Percentiles rank a stretch among this genome's conserved stretches.
Evolutionary conservation across 2,113 vertebrate species (phyloP).

Genomic region (Tachysurus vachellii): DNA sequence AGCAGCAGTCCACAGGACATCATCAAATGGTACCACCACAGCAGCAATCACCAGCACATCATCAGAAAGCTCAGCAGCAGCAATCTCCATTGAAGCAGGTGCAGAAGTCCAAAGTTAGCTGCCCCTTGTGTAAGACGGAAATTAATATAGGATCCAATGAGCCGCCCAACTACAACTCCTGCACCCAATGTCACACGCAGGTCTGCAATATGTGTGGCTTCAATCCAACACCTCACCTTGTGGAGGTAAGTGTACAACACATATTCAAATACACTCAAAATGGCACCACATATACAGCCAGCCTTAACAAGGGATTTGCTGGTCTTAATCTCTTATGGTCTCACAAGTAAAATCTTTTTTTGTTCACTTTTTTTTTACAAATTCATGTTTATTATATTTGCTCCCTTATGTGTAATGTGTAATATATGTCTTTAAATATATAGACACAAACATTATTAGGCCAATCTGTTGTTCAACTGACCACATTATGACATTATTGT

Average conservation of each 20-base stretch:
- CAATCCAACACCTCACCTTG: slow-evolving; percentile 93
- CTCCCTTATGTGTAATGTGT: background rate
- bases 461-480: background rate
- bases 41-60: slow-evolving; percentile 59
- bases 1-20: slow-evolving; percentile 57
- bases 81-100: slow-evolving; percentile 67
- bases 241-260: slow-evolving; percentile 85
- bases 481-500: background rate
- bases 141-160: slow-evolving; percentile 84
- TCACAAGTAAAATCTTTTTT: background rate
- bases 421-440: background rate
- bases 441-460: background rate
- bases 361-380: background rate
- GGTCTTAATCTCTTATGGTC: background rate
- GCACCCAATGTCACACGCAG: slow-evolving; percentile 89
- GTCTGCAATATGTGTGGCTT: slow-evolving; percentile 98
- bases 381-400: background rate
- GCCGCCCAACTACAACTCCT: slow-evolving; percentile 89
- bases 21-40: slow-evolving; percentile 62
- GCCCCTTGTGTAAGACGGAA: slow-evolving; percentile 94
- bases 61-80: slow-evolving; percentile 60
- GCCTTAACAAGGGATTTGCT: background rate
- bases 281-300: background rate
- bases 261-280: background rate
- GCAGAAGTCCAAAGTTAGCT: slow-evolving; percentile 81